A percentile compares a stretch with the other conserved stretches of the same genome.
These are phyloP conservation scores for Hoplodrina ambigua DNA, from an alignment of 2,888 invertebrate species.

Conservation along the genomic window DNA sequence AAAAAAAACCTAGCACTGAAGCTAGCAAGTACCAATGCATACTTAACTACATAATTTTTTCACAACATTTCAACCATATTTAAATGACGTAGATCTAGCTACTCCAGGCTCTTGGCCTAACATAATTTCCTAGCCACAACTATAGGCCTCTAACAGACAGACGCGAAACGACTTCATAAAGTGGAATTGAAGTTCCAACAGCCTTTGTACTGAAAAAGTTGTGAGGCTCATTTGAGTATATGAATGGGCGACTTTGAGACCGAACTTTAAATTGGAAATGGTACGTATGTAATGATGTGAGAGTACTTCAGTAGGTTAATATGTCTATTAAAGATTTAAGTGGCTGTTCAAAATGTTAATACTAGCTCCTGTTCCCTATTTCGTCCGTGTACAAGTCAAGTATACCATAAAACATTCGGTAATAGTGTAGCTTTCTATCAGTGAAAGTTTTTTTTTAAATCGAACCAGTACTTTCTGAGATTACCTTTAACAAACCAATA, in stretches of 20 bases:
- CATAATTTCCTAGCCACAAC: background rate
- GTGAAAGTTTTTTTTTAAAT: too few species aligned
- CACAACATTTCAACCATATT: too few species aligned
- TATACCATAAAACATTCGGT: too few species aligned
- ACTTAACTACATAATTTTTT: too few species aligned
- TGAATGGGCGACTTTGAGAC: conserved; percentile 10
- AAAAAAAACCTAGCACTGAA: too few species aligned
- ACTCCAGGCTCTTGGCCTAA: background rate
- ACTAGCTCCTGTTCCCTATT: too few species aligned
- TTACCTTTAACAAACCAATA: background rate
- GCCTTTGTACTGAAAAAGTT: conserved; percentile 26
- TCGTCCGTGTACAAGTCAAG: too few species aligned
- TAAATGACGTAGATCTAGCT: background rate
- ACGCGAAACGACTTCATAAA: conserved; percentile 19
- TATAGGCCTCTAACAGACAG: background rate
- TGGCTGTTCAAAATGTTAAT: background rate
- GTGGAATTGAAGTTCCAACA: conserved; percentile 15
- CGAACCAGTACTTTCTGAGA: too few species aligned
- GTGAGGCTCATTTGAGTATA: conserved; percentile 7
- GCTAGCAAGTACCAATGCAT: too few species aligned
- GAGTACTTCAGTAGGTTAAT: background rate
- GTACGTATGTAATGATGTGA: conserved; percentile 5
- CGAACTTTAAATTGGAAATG: conserved; percentile 41
- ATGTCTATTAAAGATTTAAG: background rate
- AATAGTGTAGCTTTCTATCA: too few species aligned